Percentiles rank a stretch among this genome's conserved stretches.
Evolutionary conservation across 2,113 vertebrate genomes (phyloP).

Genomic region (Amazona vittata): DNA sequence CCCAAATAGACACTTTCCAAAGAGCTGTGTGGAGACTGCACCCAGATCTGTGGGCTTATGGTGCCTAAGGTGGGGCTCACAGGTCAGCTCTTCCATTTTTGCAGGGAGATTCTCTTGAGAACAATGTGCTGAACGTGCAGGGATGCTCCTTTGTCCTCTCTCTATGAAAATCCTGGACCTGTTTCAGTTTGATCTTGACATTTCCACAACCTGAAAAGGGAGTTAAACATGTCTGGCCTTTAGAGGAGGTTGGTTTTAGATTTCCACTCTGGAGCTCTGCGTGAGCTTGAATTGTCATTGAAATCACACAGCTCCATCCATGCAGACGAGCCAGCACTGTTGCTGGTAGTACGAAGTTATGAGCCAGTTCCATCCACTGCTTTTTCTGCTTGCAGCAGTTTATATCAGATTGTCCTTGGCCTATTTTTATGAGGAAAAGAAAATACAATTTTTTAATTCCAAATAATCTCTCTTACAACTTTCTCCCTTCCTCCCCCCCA

Average conservation of each 20-base stretch:
- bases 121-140: fast-evolving
- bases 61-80: fast-evolving
- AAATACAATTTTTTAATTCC: not conserved
- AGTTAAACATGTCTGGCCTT: not conserved
- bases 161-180: not conserved
- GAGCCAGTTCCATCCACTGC: not conserved
- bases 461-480: not conserved
- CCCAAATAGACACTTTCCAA: not conserved
- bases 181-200: not conserved
- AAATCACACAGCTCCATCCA: not conserved
- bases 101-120: not conserved
- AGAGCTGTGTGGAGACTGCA: not conserved
- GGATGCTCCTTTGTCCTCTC: not conserved
- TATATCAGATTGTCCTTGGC: not conserved
- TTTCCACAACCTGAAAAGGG: not conserved
- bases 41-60: not conserved
- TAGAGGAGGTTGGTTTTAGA: not conserved
- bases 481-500: not conserved
- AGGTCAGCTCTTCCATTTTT: not conserved
- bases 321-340: not conserved
- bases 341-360: not conserved
- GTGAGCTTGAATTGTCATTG: not conserved
- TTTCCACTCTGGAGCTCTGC: not conserved
- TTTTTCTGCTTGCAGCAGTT: not conserved
- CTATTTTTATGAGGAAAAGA: not conserved